These are phyloP conservation scores for Lasius platythorax DNA, from an alignment of 2,888 invertebrate genomes.

Conservation along the genomic window DNA sequence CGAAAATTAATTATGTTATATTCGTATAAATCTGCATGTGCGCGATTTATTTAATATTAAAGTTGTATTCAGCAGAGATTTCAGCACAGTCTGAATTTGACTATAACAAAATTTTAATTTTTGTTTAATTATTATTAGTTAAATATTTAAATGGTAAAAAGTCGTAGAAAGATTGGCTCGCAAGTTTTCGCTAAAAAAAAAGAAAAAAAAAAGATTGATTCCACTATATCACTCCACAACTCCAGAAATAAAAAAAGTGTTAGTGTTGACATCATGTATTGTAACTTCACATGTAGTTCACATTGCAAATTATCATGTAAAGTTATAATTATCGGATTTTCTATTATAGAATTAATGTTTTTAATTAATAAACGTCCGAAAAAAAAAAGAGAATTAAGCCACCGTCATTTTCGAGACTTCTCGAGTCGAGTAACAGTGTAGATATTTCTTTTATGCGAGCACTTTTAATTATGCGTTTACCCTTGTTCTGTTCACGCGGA, in stretches of 20 bases:
- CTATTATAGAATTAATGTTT: background rate
- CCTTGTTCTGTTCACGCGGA: background rate
- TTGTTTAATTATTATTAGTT: background rate
- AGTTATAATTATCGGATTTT: background rate
- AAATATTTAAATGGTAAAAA: slow-evolving; percentile 1
- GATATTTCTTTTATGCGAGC: background rate
- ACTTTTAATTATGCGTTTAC: background rate
- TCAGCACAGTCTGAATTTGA: background rate
- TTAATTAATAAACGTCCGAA: background rate
- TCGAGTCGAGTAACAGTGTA: background rate
- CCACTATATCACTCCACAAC: background rate
- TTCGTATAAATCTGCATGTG: background rate
- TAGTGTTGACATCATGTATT: background rate
- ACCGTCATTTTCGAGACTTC: background rate
- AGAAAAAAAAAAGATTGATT: background rate
- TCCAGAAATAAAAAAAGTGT: background rate
- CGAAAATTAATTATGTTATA: background rate
- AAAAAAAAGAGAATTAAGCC: too few species aligned
- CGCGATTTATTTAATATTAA: slow-evolving; percentile 7
- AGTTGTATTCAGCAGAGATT: background rate
- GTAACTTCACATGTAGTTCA: background rate
- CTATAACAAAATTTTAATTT: background rate
- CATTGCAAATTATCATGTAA: background rate
- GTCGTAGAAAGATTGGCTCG: background rate
- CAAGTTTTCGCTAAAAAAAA: background rate